Base-by-base conservation (phyloP, 2,888 invertebrate species). In the Yponomeuta plumbellus region DNA sequence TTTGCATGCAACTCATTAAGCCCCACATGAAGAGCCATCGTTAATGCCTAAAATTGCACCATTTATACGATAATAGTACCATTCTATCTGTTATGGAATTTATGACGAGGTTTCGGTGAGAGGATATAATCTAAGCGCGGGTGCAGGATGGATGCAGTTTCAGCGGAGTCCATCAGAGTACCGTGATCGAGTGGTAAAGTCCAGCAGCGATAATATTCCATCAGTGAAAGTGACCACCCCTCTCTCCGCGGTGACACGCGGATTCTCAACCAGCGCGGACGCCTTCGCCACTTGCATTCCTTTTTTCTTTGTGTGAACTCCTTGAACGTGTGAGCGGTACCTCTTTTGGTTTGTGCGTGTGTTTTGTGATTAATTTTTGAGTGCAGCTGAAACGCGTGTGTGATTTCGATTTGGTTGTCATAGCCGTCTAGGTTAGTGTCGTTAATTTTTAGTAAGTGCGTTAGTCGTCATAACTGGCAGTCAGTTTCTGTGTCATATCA, bases 1-100 rank as follows among this genome's bases (percentile, higher is more conserved):
- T 63, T 63, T 44, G 63, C 63, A 63, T 63, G 63, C 63, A 75
- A 75, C 73, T 76, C 74, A 79, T 84, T 84, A 80, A 72, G 76
- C 83, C 89, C 88, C 89, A 75, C 88, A 90, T 90, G 76, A 82
- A 75, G 74, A 76, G 79, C 79, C 80, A 81, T 82, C 76, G 40
- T 69, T 71, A 76, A 77, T 77, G 71, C 71, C 74, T 73, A 75
- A 83, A 88, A 87, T 86, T 84, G 77, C 78, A 76, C 73, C 77
- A 56, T 83, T 84, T 84, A 84, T 73, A 72, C 71, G 85, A 83
- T 85, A 85, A 81, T 80, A 77, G 78, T 81, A 78, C 76, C 71
- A 72, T 70, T 76, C 75, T 77, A 79, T 77, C 76, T 75, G 75
- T 77, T 76, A 77, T 81, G 87, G 88, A 81, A 88, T 88, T 83